Base-by-base conservation (phyloP, 2,113 vertebrate species). In the Callaeas wilsoni region DNA sequence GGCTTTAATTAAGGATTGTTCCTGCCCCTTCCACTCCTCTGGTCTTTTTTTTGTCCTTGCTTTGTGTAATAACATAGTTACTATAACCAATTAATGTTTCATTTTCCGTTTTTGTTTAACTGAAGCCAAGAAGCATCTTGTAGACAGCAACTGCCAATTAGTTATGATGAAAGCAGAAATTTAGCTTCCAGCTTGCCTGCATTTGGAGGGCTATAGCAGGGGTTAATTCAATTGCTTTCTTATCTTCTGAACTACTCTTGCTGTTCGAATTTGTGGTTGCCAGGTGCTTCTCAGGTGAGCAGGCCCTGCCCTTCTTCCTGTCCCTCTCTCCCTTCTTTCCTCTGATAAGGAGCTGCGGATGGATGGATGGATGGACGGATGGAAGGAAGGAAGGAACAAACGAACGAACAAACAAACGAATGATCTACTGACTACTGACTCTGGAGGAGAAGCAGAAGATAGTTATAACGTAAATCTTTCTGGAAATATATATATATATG, bases 31-130 rank as follows among this genome's bases (percentile, higher is more conserved):
- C 65, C 56, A 32, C 41, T 84, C 27, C 27, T 71, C 37, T 82
- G 80, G 46, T 56, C 20, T 10, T n/a, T 71, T 76, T 76, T 42
- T 87, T 52, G 64, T 53, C 49, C 42, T 21, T 4, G 3, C 77
- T 74, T 94, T 90, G 94, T 95, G n/a, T n/a, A n/a, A n/a, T n/a
- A n/a, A n/a, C n/a, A n/a, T 81, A 79, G 63, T 79, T 91, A 77
- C 67, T 83, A 77, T n/a, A n/a, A n/a, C 30, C 37, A 74, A 60
- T 84, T 93, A 69, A 74, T 47, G 64, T 88, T 94, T 93, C 59
- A 55, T 76, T 91, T 88, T 97, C 86, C 92, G 64, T n/a, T 83
- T 56, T 53, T 90, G 39, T 82, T 93, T 83, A 83, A 65, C 30
- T 3, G 4, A 80, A 70, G 71, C 32, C 52, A 88, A 84, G 95